Evolutionary conservation across 2,797 vertebrate species (phyloP), one percentile per base, ranked within the genome.

Genomic region (Anniella stebbinsi): DNA sequence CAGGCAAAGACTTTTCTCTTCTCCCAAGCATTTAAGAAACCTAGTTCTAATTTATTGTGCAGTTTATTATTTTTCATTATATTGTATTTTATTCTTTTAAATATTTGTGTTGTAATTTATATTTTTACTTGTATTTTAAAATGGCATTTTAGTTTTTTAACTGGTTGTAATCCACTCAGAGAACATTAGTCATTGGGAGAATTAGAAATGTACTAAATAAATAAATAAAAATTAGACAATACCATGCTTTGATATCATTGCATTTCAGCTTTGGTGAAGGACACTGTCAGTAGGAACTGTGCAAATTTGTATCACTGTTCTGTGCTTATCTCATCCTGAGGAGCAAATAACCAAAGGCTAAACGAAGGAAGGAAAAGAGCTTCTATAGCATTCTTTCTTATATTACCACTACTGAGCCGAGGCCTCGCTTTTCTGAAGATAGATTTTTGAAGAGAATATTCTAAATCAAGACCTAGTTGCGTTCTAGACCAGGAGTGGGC

Each of bases 241-340:
- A 25, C 70, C 9, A 12, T 11, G 70, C 70, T 48, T 72, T 73
- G 80, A 60, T 33, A 81, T 23, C 45, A 54, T 11, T 2, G 2
- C 17, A 13, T 82, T 41, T 86, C 45, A 48, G 60, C 33, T 30
- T 70, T 0, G 36, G 45, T 69, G 82, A 89, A 76, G 36, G 81
- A 17, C 25, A 84, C 38, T 57, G 83, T 60, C 54, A 87, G 41
- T 33, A 81, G 54, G 38, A 73, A 45, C 75, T 87, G 45, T 12
- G 33, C 30, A 89, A 15, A 70, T 84, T 17, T 89, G 17, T 89
- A 38, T 69, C 88, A n/a, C 80, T 57, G 38, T 69, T 87, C 72
- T 17, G 28, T 80, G 66, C 38, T 89, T 83, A 57, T 80, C 72
- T 81, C 48, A 84, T 80, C 13, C 63, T 25, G 69, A 76, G 60